phyloP scores from a whole-genome alignment of 2,113 vertebrate genomes.

The Tachycineta bicolor region DNA sequence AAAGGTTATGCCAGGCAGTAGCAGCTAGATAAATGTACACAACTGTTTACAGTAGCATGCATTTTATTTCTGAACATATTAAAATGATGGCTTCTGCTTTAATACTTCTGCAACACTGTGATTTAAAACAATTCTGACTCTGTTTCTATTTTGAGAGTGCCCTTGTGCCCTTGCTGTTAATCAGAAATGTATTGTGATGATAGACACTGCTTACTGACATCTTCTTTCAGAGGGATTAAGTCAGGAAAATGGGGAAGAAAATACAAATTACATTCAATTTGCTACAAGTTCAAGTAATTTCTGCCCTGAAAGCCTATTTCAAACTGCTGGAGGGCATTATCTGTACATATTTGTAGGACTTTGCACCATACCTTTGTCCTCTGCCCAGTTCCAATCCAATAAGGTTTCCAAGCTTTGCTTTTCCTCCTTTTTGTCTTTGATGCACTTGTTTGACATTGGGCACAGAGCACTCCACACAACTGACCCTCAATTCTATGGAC shows the following conservation, averaged over 20 bases:
- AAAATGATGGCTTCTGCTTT: slow-evolving; percentile 36
- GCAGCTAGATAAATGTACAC: neutral
- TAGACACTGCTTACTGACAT: slow-evolving; percentile 26
- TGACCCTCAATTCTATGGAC: neutral
- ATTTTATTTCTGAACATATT: slow-evolving; percentile 36
- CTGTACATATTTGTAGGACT: neutral
- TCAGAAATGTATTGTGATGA: slow-evolving; percentile 61
- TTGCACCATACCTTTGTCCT: neutral
- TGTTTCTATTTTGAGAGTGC: slow-evolving; percentile 73
- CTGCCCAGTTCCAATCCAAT: neutral
- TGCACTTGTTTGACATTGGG: neutral
- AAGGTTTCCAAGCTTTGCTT: neutral
- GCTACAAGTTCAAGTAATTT: slow-evolving; percentile 4
- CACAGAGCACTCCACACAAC: neutral
- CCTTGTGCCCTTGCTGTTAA: slow-evolving; percentile 73
- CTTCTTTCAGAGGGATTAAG: slow-evolving; percentile 30
- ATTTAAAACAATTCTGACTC: slow-evolving; percentile 70
- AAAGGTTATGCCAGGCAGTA: slow-evolving; percentile 9
- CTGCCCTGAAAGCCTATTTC: neutral
- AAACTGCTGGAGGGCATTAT: neutral
- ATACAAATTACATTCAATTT: slow-evolving; percentile 2
- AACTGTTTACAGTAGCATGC: slow-evolving; percentile 33
- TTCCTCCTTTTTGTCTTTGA: neutral
- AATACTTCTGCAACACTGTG: slow-evolving; percentile 53
- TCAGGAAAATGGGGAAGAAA: slow-evolving; percentile 20